These are phyloP conservation scores for Edolisoma coerulescens DNA, from an alignment of 2,113 vertebrate species.

Conservation along the genomic window DNA sequence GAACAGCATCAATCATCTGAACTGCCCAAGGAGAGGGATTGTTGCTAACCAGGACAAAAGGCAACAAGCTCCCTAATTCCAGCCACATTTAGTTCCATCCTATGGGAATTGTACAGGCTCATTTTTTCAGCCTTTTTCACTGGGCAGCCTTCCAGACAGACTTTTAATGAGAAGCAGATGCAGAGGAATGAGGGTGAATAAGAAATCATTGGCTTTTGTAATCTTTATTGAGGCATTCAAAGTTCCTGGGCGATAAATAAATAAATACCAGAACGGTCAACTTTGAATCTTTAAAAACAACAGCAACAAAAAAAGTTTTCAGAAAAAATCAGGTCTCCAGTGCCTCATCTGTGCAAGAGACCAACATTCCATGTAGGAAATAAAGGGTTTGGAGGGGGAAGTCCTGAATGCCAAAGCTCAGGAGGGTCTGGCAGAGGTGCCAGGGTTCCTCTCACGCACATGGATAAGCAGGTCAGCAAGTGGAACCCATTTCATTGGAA, in stretches of 20 bases:
- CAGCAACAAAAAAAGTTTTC: not conserved
- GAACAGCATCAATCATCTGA: not conserved
- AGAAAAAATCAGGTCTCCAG: not conserved
- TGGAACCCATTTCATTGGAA: not conserved
- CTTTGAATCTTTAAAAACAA: not conserved
- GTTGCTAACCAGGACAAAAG: slow-evolving; percentile 47
- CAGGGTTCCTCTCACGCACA: not conserved
- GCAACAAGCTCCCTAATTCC: slow-evolving; percentile 40
- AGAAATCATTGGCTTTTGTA: slow-evolving; percentile 39
- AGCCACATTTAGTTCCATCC: slow-evolving; percentile 51
- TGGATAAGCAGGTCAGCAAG: not conserved
- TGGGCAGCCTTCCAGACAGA: slow-evolving; percentile 50
- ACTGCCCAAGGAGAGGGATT: not conserved
- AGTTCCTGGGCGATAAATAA: slow-evolving; percentile 38
- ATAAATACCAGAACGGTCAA: not conserved
- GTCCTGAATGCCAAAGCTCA: not conserved
- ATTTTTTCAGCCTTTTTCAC: slow-evolving; percentile 29
- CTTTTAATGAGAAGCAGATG: slow-evolving; percentile 67
- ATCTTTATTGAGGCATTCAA: slow-evolving; percentile 19
- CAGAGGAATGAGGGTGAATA: slow-evolving; percentile 30
- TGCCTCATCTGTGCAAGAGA: not conserved
- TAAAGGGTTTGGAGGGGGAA: not conserved
- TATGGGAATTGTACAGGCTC: slow-evolving; percentile 41
- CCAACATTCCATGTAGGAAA: fast-evolving
- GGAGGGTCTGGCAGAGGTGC: not conserved